Base-by-base conservation (phyloP, 2,113 vertebrate species). In the Sinocyclocheilus anshuiensis region DNA sequence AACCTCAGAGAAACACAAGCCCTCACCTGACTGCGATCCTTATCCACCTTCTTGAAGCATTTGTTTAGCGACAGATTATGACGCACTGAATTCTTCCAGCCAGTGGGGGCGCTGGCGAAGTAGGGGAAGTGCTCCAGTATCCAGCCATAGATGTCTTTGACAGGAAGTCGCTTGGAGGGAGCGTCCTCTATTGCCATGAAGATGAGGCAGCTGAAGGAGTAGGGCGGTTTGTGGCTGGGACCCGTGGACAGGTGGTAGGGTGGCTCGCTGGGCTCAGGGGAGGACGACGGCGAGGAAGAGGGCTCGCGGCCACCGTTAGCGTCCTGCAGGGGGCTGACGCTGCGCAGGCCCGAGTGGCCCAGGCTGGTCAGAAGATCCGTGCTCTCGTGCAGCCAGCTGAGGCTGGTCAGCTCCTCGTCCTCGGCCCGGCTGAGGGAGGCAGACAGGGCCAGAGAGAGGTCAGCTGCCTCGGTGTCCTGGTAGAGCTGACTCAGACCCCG, bases 1-100 rank as follows among this genome's bases (percentile, higher is more conserved):
- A 79, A 79, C 3, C 53, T 29, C 48, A 29, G 10, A 1, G 15
- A 53, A 53, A 48, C 39, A 69, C 57, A 29, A 81, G 72, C 76
- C 4, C 93, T 96, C 96, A 99, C 98, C 98, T 99, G 98, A 93
- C 97, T 98, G 93, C 97, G 94, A 94, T 99, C 98, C 94, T 99
- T 99, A 92, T 99, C 97, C 95, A 99, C 98, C 92, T 99, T 99
- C 96, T 99, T 99, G 95, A 99, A 99, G 95, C 98, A 99, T 92
- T 99, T 99, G 96, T 99, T 99, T 93, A 99, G 95, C 0, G 98
- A 99, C 77, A 99, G 93, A 92, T 99, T 99, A 92, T 99, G 98
- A 84, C 98, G 96, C 93, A 99, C 98, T 65, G 98, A 99, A 94
- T 99, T 99, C 95, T 99, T 99, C 98, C 98, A 99, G 92, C 98